Conservation (phyloP, 2,113 vertebrate species). For the Elachura formosa region DNA sequence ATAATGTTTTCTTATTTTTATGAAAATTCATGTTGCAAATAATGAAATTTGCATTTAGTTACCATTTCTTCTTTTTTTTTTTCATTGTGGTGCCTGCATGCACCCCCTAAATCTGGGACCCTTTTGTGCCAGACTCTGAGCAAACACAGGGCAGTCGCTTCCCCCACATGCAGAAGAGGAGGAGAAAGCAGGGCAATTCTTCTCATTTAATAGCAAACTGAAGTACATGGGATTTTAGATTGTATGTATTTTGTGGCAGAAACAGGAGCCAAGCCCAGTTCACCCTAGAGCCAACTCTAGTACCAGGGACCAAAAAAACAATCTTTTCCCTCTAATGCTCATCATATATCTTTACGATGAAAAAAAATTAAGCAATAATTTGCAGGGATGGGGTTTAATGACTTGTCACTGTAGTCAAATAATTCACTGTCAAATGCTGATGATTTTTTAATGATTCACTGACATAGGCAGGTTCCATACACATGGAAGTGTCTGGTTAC, state of each 20-base stretch:
- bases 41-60: neutral
- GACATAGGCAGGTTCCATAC: neutral
- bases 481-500: neutral
- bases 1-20: neutral
- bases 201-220: neutral
- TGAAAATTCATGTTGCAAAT: neutral
- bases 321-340: neutral
- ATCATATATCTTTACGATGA: neutral
- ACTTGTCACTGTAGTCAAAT: neutral
- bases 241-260: neutral
- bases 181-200: neutral
- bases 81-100: neutral
- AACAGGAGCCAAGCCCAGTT: neutral
- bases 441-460: neutral
- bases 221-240: too few species aligned
- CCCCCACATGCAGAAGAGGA: neutral
- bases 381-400: neutral
- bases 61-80: neutral
- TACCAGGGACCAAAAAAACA: neutral
- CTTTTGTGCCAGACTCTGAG: too few species aligned
- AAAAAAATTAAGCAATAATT: neutral
- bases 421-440: neutral
- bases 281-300: neutral
- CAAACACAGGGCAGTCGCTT: neutral
- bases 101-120: neutral